Conservation (phyloP, 2,113 vertebrate species). For the Cathartes aura region DNA sequence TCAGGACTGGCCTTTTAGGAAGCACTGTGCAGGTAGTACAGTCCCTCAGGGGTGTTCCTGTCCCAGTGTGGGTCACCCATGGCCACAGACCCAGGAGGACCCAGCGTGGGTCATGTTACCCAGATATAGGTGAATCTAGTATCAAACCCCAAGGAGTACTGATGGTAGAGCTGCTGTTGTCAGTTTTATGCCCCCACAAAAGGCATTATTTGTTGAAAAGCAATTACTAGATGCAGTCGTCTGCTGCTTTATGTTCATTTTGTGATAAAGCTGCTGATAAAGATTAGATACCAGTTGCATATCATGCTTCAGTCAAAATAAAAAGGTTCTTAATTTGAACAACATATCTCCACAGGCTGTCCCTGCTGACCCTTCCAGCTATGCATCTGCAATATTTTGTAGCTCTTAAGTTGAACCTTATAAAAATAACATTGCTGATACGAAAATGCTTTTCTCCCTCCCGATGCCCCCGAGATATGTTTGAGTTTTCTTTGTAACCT, state of each 20-base stretch:
- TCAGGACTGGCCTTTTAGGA: background rate
- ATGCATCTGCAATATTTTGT: background rate
- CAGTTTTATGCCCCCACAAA: background rate
- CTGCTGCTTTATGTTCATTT: background rate
- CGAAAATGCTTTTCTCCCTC: background rate
- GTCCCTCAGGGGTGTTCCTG: background rate
- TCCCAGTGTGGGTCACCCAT: background rate
- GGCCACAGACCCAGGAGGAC: too few species aligned
- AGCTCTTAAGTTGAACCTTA: background rate
- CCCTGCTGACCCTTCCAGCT: background rate
- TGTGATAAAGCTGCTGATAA: background rate
- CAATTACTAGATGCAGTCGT: background rate
- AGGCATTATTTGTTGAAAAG: background rate
- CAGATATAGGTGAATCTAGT: background rate
- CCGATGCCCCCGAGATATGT: background rate
- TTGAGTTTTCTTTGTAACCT: background rate
- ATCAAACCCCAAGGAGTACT: background rate
- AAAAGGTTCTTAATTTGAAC: background rate
- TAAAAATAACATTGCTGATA: background rate
- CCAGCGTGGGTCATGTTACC: accelerated
- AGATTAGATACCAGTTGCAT: background rate
- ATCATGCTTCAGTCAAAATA: background rate
- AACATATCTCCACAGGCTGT: background rate
- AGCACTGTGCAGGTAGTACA: too few species aligned
- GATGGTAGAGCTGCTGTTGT: background rate